These are phyloP conservation scores for Quiscalus mexicanus DNA, from an alignment of 2,113 vertebrate species.

Conservation along the genomic window DNA sequence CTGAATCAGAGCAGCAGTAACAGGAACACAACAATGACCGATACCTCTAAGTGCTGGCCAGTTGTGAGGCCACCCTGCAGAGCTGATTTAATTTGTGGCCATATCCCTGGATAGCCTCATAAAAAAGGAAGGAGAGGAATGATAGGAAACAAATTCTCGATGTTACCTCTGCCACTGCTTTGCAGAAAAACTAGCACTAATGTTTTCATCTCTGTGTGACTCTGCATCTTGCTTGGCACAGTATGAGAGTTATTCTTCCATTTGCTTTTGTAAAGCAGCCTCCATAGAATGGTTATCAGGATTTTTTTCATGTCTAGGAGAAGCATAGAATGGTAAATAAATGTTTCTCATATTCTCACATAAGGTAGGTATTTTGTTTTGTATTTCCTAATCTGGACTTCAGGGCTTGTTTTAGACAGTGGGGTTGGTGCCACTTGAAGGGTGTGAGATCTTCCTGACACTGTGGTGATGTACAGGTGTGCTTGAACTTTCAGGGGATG, in stretches of 20 bases:
- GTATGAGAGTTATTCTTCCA: not conserved
- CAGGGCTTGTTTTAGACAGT: not conserved
- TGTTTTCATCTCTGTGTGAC: not conserved
- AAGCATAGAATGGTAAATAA: not conserved
- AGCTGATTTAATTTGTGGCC: not conserved
- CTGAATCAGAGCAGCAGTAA: not conserved
- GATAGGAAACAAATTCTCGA: not conserved
- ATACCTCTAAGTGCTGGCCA: not conserved
- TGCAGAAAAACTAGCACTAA: not conserved
- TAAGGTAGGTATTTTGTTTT: not conserved
- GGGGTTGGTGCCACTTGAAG: not conserved
- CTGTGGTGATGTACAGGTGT: too few relatives aligned
- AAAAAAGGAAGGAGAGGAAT: not conserved
- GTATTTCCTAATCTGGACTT: not conserved
- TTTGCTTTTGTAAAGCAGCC: not conserved
- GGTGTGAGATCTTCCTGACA: not conserved
- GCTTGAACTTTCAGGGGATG: not conserved
- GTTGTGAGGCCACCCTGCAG: not conserved
- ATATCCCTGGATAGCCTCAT: not conserved
- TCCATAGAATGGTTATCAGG: not conserved
- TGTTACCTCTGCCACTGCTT: not conserved
- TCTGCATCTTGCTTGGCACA: not conserved
- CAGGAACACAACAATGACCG: not conserved
- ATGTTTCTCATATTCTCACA: not conserved
- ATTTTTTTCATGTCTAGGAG: not conserved